Percentiles rank a stretch among this genome's conserved stretches.
phyloP scores from a whole-genome alignment of 2,888 invertebrate species.

The Incurvaria masculella region DNA sequence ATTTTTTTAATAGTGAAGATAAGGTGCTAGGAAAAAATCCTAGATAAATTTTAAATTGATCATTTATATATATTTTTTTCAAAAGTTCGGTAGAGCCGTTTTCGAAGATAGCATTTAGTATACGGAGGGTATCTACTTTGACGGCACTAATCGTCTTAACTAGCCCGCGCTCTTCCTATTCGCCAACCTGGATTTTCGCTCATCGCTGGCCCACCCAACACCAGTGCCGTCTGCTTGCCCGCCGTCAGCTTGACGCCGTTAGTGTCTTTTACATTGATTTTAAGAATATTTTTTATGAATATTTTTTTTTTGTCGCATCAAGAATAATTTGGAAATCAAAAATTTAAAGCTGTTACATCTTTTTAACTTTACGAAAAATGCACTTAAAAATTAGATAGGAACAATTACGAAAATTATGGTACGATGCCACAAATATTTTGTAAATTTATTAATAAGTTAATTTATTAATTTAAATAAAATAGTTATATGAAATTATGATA shows the following conservation, averaged over 20 bases:
- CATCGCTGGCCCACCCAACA: no score
- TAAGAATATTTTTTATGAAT: constrained; percentile 9
- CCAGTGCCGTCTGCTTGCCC: no score
- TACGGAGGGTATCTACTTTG: no score
- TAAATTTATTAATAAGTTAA: background rate
- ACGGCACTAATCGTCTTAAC: no score
- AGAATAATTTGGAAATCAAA: constrained; percentile 25
- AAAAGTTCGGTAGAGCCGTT: no score
- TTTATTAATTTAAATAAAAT: background rate
- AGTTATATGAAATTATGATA: background rate
- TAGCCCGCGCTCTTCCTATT: background rate
- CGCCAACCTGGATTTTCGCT: constrained; percentile 10
- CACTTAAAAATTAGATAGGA: constrained; percentile 3
- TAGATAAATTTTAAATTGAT: no score
- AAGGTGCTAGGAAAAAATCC: no score
- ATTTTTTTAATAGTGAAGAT: no score
- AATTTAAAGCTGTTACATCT: constrained; percentile 24
- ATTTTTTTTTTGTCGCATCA: constrained; percentile 9
- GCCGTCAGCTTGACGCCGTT: constrained; percentile 16
- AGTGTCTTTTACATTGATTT: constrained; percentile 13
- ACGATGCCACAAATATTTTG: constrained; percentile 16
- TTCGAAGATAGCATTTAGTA: no score
- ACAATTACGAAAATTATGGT: constrained; percentile 16
- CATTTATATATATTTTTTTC: no score
- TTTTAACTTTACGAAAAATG: constrained; percentile 6